Conservation (phyloP, 1,140 invertebrate species). For the Saxidomus purpurata region DNA sequence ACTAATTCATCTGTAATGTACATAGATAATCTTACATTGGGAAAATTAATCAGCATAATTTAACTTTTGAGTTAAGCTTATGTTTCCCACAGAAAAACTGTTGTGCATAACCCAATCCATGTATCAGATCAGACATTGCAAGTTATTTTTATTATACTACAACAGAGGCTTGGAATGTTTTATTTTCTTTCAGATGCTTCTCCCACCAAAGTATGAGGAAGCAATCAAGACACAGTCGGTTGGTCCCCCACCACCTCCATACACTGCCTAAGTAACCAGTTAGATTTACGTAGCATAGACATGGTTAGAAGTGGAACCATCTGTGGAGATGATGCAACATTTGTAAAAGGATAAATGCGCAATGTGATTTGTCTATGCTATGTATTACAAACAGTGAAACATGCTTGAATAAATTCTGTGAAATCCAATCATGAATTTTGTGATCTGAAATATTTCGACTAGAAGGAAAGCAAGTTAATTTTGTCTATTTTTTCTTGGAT, state of each 20-base stretch:
- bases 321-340: neutral
- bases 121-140: no score
- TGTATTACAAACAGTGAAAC: neutral
- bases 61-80: no score
- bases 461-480: no score
- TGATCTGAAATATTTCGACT: neutral
- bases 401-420: neutral
- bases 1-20: no score
- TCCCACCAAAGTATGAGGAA: constrained; percentile 86
- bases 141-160: no score
- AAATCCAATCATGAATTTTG: neutral
- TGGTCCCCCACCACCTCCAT: constrained; percentile 74
- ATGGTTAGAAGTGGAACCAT: neutral
- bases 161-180: no score
- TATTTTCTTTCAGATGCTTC: constrained; percentile 83
- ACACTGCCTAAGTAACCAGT: constrained; percentile 57
- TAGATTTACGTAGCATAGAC: constrained; percentile 3
- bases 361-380: constrained; percentile 9
- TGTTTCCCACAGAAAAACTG: no score
- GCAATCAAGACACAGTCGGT: constrained; percentile 77
- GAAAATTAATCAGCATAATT: no score
- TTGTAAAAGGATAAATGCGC: neutral
- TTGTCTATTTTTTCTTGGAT: neutral
- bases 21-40: no score
- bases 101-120: no score